A percentile compares a stretch with the other conserved stretches of the same genome.
Evolutionary conservation across 2,797 vertebrate species (phyloP).

Genomic region (Momotus momota): DNA sequence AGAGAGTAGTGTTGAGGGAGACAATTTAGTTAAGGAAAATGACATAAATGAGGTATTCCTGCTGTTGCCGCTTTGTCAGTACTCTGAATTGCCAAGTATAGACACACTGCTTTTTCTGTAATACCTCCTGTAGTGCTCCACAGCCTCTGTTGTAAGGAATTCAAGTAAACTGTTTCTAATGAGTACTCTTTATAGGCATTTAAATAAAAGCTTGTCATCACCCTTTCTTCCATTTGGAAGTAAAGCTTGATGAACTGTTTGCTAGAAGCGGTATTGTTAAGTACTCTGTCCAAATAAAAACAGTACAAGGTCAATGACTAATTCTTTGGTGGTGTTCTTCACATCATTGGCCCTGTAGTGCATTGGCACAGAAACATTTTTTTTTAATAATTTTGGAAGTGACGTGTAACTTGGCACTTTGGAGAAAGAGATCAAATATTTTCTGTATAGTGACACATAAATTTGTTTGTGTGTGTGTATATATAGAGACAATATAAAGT

Average conservation of each 20-base stretch:
- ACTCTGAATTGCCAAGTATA: not conserved
- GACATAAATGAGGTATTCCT: conserved; percentile 21
- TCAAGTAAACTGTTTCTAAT: conserved; percentile 38
- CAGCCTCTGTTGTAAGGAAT: conserved; percentile 3
- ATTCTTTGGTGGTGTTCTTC: not conserved
- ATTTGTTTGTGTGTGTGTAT: not conserved
- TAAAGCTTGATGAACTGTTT: not conserved
- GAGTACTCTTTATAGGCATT: not conserved
- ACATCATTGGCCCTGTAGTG: not conserved
- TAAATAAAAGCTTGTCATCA: not conserved
- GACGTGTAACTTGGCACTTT: not conserved
- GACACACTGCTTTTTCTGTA: not conserved
- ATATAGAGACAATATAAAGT: not conserved
- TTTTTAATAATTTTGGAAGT: not conserved
- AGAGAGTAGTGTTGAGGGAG: not conserved
- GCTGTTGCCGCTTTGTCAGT: conserved; percentile 10
- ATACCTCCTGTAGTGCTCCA: not conserved
- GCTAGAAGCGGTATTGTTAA: not conserved
- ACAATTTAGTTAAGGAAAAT: conserved; percentile 21
- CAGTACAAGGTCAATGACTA: not conserved
- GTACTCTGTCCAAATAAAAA: not conserved
- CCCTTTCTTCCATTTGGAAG: not conserved
- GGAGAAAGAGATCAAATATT: not conserved
- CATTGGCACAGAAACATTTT: not conserved
- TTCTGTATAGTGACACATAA: not conserved